Evolutionary conservation across 2,888 invertebrate species (phyloP).

Genomic region (Autographa pulchrina): DNA sequence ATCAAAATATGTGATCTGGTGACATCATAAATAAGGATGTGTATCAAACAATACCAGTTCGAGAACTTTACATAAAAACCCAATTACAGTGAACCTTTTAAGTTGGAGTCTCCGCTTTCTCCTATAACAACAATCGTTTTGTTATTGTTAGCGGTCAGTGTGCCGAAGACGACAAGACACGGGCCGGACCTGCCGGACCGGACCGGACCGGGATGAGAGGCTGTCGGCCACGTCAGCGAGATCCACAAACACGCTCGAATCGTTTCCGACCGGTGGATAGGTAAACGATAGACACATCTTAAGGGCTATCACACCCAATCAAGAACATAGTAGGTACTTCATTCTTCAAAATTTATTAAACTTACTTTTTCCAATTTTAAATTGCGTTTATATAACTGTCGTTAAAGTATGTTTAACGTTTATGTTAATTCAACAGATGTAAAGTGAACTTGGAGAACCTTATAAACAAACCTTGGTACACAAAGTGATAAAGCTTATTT

Average conservation of each 20-base stretch:
- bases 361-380: neutral
- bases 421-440: too few relatives aligned
- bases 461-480: too few relatives aligned
- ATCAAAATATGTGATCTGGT: neutral
- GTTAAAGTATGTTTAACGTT: too few relatives aligned
- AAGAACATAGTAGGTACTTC: too few relatives aligned
- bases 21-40: constrained; percentile 4
- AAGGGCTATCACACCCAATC: constrained; percentile 23
- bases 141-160: constrained; percentile 42
- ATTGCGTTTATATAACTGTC: too few relatives aligned
- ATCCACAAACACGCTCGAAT: constrained; percentile 37
- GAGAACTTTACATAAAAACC: constrained; percentile 41
- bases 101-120: constrained; percentile 33
- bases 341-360: too few relatives aligned
- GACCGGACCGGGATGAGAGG: constrained; percentile 7
- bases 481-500: too few relatives aligned
- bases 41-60: neutral
- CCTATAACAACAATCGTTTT: constrained; percentile 45
- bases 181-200: constrained; percentile 6
- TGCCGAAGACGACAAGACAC: constrained; percentile 20
- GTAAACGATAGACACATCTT: constrained; percentile 21
- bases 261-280: constrained; percentile 25
- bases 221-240: constrained; percentile 12
- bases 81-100: constrained; percentile 30
- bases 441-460: too few relatives aligned